Conservation (phyloP, 2,888 invertebrate genomes). For the Sipunculus nudus region DNA sequence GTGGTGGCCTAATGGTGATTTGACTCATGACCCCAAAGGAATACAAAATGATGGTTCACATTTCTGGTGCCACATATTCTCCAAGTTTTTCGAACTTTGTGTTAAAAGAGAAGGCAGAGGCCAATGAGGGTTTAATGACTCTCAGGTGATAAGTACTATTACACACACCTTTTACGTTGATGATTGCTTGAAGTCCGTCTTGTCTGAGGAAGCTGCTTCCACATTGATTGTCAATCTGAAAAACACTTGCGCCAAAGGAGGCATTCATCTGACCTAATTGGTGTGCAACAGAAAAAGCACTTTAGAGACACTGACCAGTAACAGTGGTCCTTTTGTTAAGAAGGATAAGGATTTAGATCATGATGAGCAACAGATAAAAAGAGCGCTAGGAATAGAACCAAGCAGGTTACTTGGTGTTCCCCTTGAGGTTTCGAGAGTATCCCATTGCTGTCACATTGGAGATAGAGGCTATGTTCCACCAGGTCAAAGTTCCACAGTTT, state of each 20-base stretch:
- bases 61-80: slow-evolving; percentile 7
- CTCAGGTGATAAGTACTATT: background rate
- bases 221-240: background rate
- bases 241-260: background rate
- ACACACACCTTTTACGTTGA: background rate
- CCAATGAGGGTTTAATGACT: background rate
- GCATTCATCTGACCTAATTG: background rate
- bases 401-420: too few relatives aligned
- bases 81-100: slow-evolving; percentile 15
- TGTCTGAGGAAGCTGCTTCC: background rate
- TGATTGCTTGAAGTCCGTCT: background rate
- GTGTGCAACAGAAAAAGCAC: background rate
- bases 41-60: slow-evolving; percentile 8
- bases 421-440: too few relatives aligned
- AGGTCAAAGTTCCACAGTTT: too few relatives aligned
- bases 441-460: too few relatives aligned
- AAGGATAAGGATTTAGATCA: too few relatives aligned
- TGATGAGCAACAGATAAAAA: background rate
- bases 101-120: background rate
- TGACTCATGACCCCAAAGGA: background rate
- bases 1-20: slow-evolving; percentile 6
- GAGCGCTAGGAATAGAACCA: background rate
- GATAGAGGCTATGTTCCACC: too few relatives aligned
- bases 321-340: too few relatives aligned
- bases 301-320: too few relatives aligned